phyloP scores from a whole-genome alignment of 35 echinoderm and acorn worm genomes.

The Apostichopus japonicus region DNA sequence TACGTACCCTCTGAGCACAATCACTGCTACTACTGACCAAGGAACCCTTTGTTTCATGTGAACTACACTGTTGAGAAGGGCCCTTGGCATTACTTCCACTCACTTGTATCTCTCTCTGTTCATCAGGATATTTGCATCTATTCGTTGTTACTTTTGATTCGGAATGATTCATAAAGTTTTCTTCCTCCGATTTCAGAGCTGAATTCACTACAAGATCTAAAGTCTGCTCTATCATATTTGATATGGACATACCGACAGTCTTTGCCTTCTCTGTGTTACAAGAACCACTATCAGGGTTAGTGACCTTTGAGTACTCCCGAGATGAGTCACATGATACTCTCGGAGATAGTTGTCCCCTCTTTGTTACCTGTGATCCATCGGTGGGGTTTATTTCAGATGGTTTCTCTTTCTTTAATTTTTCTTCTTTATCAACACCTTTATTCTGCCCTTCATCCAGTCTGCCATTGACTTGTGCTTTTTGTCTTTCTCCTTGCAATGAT shows the following conservation, averaged over 20 bases:
- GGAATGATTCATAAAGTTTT: neutral
- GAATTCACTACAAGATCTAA: slow-evolving; percentile 78
- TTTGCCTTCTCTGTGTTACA: neutral
- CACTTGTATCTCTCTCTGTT: slow-evolving; percentile 7
- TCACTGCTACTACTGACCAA: slow-evolving; percentile 58
- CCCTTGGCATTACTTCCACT: neutral
- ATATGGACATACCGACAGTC: slow-evolving; percentile 83
- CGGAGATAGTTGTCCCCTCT: neutral
- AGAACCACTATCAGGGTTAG: neutral
- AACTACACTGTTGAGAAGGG: neutral
- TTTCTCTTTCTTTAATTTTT: neutral
- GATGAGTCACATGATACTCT: neutral
- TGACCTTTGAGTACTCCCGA: neutral
- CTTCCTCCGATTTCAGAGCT: slow-evolving; percentile 47
- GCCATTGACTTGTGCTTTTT: neutral
- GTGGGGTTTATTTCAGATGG: neutral
- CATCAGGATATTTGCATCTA: neutral
- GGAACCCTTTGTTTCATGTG: slow-evolving; percentile 14
- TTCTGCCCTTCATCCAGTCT: neutral
- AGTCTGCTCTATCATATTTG: slow-evolving; percentile 94
- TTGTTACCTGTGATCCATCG: neutral
- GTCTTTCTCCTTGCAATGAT: neutral
- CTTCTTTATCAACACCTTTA: neutral
- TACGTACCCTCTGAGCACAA: neutral
- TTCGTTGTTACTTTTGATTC: slow-evolving; percentile 1